phyloP scores from a whole-genome alignment of 2,888 invertebrate genomes.

The Cacoxenus indagator region DNA sequence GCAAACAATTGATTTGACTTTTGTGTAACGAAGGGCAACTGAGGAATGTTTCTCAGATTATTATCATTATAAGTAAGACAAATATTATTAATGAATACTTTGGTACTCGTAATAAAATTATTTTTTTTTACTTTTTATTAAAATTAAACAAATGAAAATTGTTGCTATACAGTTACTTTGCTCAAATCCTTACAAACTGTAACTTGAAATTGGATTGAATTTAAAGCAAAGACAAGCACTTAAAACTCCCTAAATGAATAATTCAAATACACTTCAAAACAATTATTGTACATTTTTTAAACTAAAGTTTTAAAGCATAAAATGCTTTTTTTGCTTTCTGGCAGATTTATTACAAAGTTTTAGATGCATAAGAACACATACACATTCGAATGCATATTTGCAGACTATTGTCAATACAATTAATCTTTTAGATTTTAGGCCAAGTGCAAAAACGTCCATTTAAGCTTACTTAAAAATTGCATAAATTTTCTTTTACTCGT shows the following conservation, averaged over 20 bases:
- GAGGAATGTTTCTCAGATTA: slow-evolving; percentile 33
- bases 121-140: too few relatives aligned
- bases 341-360: slow-evolving; percentile 63
- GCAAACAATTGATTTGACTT: background rate
- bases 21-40: background rate
- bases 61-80: slow-evolving; percentile 51
- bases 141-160: too few relatives aligned
- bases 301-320: too few relatives aligned
- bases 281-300: too few relatives aligned
- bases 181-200: too few relatives aligned
- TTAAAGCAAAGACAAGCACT: too few relatives aligned
- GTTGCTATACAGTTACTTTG: too few relatives aligned
- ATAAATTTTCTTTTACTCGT: slow-evolving; percentile 67
- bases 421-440: slow-evolving; percentile 39
- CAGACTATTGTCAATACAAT: slow-evolving; percentile 40
- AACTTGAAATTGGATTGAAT: too few relatives aligned
- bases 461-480: slow-evolving; percentile 63
- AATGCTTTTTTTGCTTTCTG: slow-evolving; percentile 28
- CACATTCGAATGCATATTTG: slow-evolving; percentile 25
- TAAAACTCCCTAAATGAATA: too few relatives aligned
- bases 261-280: too few relatives aligned
- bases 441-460: slow-evolving; percentile 34
- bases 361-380: slow-evolving; percentile 46
- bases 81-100: slow-evolving; percentile 46
- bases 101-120: background rate